These are phyloP conservation scores for Clitarchus hookeri DNA, from an alignment of 2,888 invertebrate species.

Conservation along the genomic window DNA sequence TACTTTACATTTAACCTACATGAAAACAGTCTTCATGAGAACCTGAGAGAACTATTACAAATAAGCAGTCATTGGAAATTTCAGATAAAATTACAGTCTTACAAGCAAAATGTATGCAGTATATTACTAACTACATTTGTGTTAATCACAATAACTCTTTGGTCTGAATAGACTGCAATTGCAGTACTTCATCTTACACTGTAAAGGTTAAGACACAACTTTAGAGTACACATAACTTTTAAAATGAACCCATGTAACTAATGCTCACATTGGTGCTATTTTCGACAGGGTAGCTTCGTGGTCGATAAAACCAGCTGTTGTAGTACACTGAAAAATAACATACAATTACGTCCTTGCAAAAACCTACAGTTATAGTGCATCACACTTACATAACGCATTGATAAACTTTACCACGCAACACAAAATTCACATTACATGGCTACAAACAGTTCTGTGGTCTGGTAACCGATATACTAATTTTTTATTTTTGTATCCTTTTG, in stretches of 20 bases:
- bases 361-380: no score
- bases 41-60: neutral
- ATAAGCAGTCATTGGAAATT: neutral
- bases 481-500: no score
- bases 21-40: neutral
- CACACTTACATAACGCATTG: no score
- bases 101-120: neutral
- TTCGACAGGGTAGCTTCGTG: conserved; percentile 65
- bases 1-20: neutral
- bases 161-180: neutral
- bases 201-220: neutral
- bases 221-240: conserved; percentile 47
- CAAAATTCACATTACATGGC: no score
- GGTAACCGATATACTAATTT: no score
- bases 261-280: conserved; percentile 63
- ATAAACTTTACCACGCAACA: no score
- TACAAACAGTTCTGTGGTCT: no score
- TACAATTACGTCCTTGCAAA: neutral
- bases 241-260: conserved; percentile 73
- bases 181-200: neutral
- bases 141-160: neutral
- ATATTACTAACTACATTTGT: neutral
- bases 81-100: conserved; percentile 14
- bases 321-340: conserved; percentile 71
- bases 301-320: conserved; percentile 85